Base-by-base conservation (phyloP, 2,797 vertebrate species). In the Sitta carolinensis region DNA sequence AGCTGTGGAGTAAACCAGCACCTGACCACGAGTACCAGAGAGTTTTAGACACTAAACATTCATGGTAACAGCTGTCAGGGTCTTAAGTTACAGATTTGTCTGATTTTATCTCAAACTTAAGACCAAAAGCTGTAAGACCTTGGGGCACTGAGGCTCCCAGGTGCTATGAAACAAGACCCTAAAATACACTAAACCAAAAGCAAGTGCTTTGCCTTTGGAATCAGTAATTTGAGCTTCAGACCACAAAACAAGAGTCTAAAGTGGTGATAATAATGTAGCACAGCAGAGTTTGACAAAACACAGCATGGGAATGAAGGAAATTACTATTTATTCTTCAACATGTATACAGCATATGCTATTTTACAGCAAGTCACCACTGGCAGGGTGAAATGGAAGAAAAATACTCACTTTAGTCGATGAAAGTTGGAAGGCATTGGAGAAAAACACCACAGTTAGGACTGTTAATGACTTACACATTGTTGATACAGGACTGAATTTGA, bases 361-460 rank as follows among this genome's bases (percentile, higher is more conserved):
- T 92, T 95, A 97, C 84, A 97, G 96, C 94, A 97, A 97, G 95
- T 97, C 96, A 96, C 94, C 95, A 97, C 95, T 96, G 93, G 95
- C 92, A 96, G 92, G 97, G 96, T 94, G 93, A 96, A 97, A 97
- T 97, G 96, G 95, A 96, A 97, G 94, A 96, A 87, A 97, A 94
- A 98, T 98, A 98, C 98, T 99, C 98, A 99, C 98, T 97, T 98
- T 98, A 98, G 97, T 97, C 97, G 97, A 97, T 97, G 98, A 97
- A 98, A 98, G 98, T 97, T 98, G 98, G 98, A 98, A 99, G 98
- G 98, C 98, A 99, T 98, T 98, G 98, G 98, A 98, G 97, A 97
- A 98, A 98, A 98, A 98, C 98, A 98, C 97, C 98, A 98, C 98
- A 97, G 98, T 98, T 98, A 98, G 98, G 97, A 97, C 98, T 98